A percentile compares a stretch with the other conserved stretches of the same genome.
These are phyloP conservation scores for Lingula anatina DNA, from an alignment of 2,888 invertebrate species.

Conservation along the genomic window DNA sequence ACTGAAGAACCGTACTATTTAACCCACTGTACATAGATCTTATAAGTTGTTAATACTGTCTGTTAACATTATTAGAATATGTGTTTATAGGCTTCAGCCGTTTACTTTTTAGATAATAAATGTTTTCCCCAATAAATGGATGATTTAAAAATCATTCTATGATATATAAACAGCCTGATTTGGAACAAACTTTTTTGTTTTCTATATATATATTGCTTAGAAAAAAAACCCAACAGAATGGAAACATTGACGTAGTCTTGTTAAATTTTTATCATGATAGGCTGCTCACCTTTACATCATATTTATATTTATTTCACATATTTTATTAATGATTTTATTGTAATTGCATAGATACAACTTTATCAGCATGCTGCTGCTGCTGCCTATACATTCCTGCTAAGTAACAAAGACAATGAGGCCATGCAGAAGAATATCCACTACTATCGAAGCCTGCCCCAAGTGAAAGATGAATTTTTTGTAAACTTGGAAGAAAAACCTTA, in stretches of 20 bases:
- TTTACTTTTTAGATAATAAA: too few species aligned
- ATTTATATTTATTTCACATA: background rate
- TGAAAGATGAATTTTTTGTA: conserved; percentile 30
- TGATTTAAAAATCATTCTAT: too few species aligned
- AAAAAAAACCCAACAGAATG: too few species aligned
- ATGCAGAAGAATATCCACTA: conserved; percentile 54
- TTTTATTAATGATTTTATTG: conserved; percentile 7
- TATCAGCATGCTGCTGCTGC: conserved; percentile 70
- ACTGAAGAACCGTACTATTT: too few species aligned
- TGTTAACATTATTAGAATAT: too few species aligned
- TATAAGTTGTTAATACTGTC: too few species aligned
- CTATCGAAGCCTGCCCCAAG: conserved; percentile 23
- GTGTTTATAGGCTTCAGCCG: too few species aligned
- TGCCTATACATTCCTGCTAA: conserved; percentile 69
- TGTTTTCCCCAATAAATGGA: too few species aligned
- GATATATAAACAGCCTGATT: too few species aligned
- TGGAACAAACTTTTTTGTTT: too few species aligned
- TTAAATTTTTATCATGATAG: background rate
- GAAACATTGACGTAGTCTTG: background rate
- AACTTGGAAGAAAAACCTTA: conserved; percentile 53
- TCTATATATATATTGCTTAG: too few species aligned
- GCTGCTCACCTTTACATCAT: background rate
- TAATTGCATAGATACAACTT: conserved; percentile 63
- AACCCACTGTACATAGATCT: too few species aligned
- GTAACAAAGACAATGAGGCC: conserved; percentile 64